Base-by-base conservation (phyloP, 2,888 invertebrate genomes). In the Pachycephus smyrnensis region DNA sequence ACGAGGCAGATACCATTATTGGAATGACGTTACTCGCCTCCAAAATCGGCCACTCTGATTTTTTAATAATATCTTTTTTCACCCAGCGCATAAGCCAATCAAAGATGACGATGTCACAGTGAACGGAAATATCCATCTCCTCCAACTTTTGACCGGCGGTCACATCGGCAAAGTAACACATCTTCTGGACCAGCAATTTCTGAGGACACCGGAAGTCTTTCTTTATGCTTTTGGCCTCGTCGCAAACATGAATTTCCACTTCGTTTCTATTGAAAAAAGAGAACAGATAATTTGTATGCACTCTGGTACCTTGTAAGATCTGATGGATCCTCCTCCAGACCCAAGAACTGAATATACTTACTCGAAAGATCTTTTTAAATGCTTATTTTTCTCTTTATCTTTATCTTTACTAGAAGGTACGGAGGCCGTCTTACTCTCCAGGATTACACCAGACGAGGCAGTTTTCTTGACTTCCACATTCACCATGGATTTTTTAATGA, bases 51-150 rank as follows among this genome's bases (percentile, higher is more conserved):
- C 94, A 94, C 83, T 94, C 94, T 0, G 94, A 94, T 79, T 94
- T 94, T 80, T 94, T 92, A 80, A 94, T 93, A 0, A 93, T 92
- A 85, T 96, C 96, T 40, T 94, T 94, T 91, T 98, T 97, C n/a
- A 98, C 97, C 97, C 98, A 98, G 83, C 95, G 95, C 96, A 98
- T 98, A 76, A 99, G 92, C 98, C 98, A 98, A 87, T 98, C 98
- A 91, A 99, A 99, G 81, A 98, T 98, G 90, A 96, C 94, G 79
- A 99, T 96, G 92, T 99, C 98, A 90, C 98, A 99, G 90, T 98
- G 98, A 0, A 99, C 98, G 0, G 98, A 98, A 84, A 99, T 98
- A 88, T 98, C 98, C 95, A 98, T 97, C 87, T 98, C 98, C 88
- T 96, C 96, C 11, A 97, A 91, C 79, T 95, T 94, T 89, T 97